Base-by-base conservation (phyloP, 2,888 invertebrate genomes). In the Ceramica pisi region DNA sequence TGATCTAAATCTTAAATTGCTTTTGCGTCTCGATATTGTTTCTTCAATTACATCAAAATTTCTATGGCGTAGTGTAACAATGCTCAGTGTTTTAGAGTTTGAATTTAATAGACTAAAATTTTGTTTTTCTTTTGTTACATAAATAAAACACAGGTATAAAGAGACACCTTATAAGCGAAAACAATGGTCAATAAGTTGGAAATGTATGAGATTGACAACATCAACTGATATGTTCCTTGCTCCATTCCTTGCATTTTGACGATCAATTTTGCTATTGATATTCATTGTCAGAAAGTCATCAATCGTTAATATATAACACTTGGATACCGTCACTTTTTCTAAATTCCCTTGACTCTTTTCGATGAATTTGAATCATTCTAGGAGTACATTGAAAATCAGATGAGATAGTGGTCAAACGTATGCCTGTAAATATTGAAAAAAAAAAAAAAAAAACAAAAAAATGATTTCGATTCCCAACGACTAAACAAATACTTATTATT, bases 1-100 rank as follows among this genome's bases (percentile, higher is more conserved):
- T 85, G 92, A 92, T 93, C 90, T 86, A 86, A 93, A 94, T 94
- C 94, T 94, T 89, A 93, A 94, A 94, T 94, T 94, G 91, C 90
- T 91, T 93, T 90, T 87, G 88, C 88, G 82, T 81, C 81, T 82
- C 83, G 84, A 89, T 89, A 90, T 89, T 88, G 87, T 85, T 88
- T 86, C 84, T 85, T 80, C 74, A 84, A 83, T 87, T 85, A 81
- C 78, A 82, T 80, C 74, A 61, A 84, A 80, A 80, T 78, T 71
- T 72, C 55, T 81, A 50, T 44, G n/a, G 56, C 44, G 2, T 55
- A 46, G 2, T 46, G 44, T 57, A 55, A 67, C 67, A 81, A 67
- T 65, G 31, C 6, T 21, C 1, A 0, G 14, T 38, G n/a, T 10
- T 38, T 5, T 35, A 57, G 16, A 21, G 4, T 6, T 31, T 48